Evolutionary conservation across 2,113 vertebrate species (phyloP).

Genomic region (Dipodomys ordii): DNA sequence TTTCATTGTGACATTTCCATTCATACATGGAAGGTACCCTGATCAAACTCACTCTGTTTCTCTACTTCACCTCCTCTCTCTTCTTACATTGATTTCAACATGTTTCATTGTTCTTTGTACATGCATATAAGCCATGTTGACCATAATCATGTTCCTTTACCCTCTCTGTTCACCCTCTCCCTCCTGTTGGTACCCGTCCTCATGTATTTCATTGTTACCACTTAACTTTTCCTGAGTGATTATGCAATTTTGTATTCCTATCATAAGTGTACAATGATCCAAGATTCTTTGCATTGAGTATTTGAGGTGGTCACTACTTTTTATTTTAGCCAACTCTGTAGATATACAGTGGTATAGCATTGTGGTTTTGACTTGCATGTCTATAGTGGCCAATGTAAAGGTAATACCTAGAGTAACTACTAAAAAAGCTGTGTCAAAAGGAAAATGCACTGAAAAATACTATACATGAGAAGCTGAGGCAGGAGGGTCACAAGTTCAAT

Average conservation of each 20-base stretch:
- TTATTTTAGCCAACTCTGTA: neutral
- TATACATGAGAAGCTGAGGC: neutral
- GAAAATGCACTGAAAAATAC: neutral
- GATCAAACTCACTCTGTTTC: too few relatives aligned
- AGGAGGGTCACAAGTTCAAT: neutral
- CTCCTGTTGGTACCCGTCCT: too few relatives aligned
- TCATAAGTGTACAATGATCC: neutral
- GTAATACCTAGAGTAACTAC: neutral
- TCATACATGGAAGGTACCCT: too few relatives aligned
- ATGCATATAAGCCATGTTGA: too few relatives aligned
- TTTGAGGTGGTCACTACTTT: neutral
- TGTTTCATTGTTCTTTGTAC: too few relatives aligned
- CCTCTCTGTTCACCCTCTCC: too few relatives aligned
- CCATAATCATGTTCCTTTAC: too few relatives aligned
- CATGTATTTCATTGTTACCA: neutral
- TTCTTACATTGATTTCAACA: too few relatives aligned
- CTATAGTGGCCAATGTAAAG: neutral
- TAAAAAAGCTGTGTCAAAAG: slow-evolving; percentile 25
- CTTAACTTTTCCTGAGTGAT: neutral
- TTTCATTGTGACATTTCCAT: too few relatives aligned
- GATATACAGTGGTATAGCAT: neutral
- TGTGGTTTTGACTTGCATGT: slow-evolving; percentile 17
- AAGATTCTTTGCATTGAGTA: neutral
- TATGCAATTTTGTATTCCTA: neutral
- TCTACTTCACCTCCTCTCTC: too few relatives aligned